Base-by-base conservation (phyloP, 2,797 vertebrate species). In the Muscicapa striata region DNA sequence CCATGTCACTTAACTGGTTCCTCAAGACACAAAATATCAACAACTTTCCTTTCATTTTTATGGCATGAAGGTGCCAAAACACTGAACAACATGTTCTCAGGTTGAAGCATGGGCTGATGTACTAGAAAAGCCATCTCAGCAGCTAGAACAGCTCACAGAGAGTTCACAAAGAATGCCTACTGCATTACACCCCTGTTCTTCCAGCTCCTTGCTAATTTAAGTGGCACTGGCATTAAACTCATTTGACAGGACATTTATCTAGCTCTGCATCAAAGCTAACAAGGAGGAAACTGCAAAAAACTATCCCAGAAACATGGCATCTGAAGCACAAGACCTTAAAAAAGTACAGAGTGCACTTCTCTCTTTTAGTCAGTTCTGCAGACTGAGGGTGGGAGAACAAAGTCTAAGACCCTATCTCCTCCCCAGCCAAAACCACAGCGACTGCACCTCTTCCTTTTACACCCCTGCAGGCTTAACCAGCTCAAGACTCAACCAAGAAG, bases 391-490 rank as follows among this genome's bases (percentile, higher is more conserved):
- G 77, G 92, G 86, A 92, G 72, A 80, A 72, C 38, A 93, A 87
- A 93, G 84, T 55, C 64, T 3, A 78, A 64, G 72, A 83, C 68
- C 61, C 68, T 72, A 26, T n/a, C 78, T 82, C 87, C 87, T 87
- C 87, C 77, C 72, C 58, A 95, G 75, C n/a, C 81, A 74, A 91
- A 97, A 95, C 92, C 94, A 77, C 93, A 93, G 58, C 0, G 0
- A 68, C 75, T 83, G 57, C 16, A 1, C 78, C 91, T 75, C 90
- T 95, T 96, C 92, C 95, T 96, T 74, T 90, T 75, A 72, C 82
- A 87, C 61, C 26, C 81, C 5, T 51, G 75, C 58, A 64, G 49
- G 38, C 26, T 73, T 34, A 76, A 45, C 18, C 66, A 84, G 66
- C 85, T 87, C 13, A 3, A 87, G 78, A 79, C 54, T 14, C 32